A percentile compares a stretch with the other conserved stretches of the same genome.
Conservation (phyloP, 2,113 vertebrate genomes). For the Motacilla tschutschensis region DNA sequence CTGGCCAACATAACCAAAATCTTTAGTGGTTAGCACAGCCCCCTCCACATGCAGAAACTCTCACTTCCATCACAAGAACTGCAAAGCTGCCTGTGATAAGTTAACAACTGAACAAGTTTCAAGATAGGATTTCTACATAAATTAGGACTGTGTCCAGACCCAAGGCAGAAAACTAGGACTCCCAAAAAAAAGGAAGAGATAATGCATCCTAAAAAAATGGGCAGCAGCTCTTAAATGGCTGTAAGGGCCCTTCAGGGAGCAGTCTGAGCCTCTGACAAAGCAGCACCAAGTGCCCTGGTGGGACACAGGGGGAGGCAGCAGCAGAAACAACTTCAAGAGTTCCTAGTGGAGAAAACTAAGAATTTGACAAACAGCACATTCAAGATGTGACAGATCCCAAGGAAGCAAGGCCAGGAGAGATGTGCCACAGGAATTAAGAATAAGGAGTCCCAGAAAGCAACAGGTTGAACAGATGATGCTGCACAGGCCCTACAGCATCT, state of each 20-base stretch:
- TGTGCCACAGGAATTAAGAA: neutral
- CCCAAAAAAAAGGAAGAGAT: neutral
- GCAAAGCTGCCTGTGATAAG: conserved; percentile 4
- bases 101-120: conserved; percentile 5
- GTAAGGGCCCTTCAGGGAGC: neutral
- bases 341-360: neutral
- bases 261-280: neutral
- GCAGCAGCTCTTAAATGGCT: neutral
- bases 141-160: conserved; percentile 5
- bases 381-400: neutral
- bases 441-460: neutral
- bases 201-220: neutral
- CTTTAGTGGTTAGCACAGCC: neutral
- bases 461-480: neutral
- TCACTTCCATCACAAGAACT: neutral
- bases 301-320: neutral
- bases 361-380: neutral
- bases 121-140: conserved; percentile 6
- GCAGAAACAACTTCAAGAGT: neutral
- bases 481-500: neutral
- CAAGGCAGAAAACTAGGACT: neutral
- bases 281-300: neutral
- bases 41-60: neutral
- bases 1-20: neutral
- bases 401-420: neutral